Evolutionary conservation across 2,797 vertebrate species (phyloP), one percentile per base, ranked within the genome.

Genomic region (Gorsachius magnificus): DNA sequence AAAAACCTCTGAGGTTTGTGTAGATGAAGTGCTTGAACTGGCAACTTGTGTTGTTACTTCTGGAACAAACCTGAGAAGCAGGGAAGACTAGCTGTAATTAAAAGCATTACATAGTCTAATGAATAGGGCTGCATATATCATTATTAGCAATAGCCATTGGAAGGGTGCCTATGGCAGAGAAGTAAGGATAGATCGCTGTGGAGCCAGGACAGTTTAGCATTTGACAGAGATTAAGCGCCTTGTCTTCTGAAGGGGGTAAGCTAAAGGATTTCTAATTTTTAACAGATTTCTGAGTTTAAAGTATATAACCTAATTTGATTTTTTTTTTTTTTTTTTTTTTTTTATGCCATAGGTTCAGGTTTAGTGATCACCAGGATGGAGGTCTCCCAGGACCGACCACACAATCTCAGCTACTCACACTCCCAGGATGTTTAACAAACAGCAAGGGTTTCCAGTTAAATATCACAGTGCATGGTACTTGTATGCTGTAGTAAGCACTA

Each of bases 11-110:
- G 29, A 33, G 18, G 17, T 45, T 45, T 78, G 48, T 89, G 71
- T 13, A 83, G 88, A 96, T 93, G 53, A 95, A 95, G 83, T 94
- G 72, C 75, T 97, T 95, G 84, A 96, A 95, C 87, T 93, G 95
- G 74, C 69, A 95, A 21, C 35, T 74, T 58, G 33, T 79, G 36
- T 53, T 94, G 71, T 83, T 94, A 81, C 85, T 95, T 83, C 83
- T 96, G 92, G 85, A 97, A 69, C 41, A 81, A 70, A 78, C 38
- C 60, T 81, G 79, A 64, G 61, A 79, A 70, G 31, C 69, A 60
- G 53, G 28, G 50, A 84, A 45, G 72, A 61, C 58, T 95, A 87
- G 35, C 58, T 89, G 70, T 63, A 86, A 95, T 82, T 82, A 87
- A 88, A 91, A 25, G 64, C 29, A 87, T 95, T 75, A 84, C 8